These are phyloP conservation scores for Mimachlamys varia DNA, from an alignment of 2,888 invertebrate species.

Conservation along the genomic window DNA sequence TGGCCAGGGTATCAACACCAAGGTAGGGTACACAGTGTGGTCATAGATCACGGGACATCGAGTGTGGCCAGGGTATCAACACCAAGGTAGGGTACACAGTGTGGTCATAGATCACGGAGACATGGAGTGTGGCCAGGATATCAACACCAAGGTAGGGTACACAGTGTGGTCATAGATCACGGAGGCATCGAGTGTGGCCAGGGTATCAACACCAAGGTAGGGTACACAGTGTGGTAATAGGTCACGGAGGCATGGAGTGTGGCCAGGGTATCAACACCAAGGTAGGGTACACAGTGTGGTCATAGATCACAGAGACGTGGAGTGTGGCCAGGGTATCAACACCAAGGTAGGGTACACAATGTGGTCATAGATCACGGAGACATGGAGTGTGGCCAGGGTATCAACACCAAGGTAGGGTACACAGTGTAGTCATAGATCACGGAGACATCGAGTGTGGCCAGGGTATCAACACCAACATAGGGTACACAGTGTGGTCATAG, in stretches of 20 bases:
- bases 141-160: constrained; percentile 87
- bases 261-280: constrained; percentile 94
- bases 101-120: constrained; percentile 85
- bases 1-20: constrained; percentile 93
- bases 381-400: constrained; percentile 88
- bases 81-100: constrained; percentile 85
- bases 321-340: constrained; percentile 90
- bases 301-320: constrained; percentile 74
- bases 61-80: constrained; percentile 90
- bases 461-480: constrained; percentile 90
- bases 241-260: constrained; percentile 84
- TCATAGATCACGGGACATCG: constrained; percentile 65
- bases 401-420: constrained; percentile 88
- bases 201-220: constrained; percentile 90
- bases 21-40: constrained; percentile 82
- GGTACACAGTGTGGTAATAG: constrained; percentile 86
- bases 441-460: constrained; percentile 86
- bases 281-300: constrained; percentile 76
- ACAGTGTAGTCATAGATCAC: constrained; percentile 87
- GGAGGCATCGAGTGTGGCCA: constrained; percentile 86
- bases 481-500: constrained; percentile 68
- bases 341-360: constrained; percentile 85
- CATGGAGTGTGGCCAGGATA: constrained; percentile 87
- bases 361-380: constrained; percentile 62
- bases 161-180: constrained; percentile 84